Percentiles rank a stretch among this genome's conserved stretches.
Evolutionary conservation across 2,113 vertebrate genomes (phyloP).

Genomic region (Chascanopsetta lugubris): DNA sequence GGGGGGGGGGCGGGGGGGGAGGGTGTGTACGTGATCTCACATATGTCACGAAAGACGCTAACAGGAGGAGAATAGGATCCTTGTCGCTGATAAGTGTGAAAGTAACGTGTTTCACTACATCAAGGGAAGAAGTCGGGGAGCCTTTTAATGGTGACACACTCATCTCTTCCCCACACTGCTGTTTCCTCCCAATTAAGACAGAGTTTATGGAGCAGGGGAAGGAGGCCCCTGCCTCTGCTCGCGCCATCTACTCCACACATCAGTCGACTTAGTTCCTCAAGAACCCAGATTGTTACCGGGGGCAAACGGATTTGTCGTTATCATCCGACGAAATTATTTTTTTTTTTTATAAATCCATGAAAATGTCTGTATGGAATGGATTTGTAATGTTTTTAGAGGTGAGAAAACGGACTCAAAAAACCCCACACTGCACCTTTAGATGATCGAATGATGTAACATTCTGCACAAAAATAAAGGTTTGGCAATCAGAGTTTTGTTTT

Average conservation of each 20-base stretch:
- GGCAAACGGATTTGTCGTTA: too few relatives aligned
- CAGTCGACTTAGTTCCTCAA: conserved; percentile 36
- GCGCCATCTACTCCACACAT: conserved; percentile 47
- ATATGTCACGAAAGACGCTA: conserved; percentile 61
- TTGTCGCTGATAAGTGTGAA: conserved; percentile 65
- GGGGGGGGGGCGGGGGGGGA: neutral
- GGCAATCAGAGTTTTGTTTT: too few relatives aligned
- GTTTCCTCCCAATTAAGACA: conserved; percentile 75
- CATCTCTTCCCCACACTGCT: conserved; percentile 55
- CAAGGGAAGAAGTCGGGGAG: conserved; percentile 62
- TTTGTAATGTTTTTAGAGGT: too few relatives aligned
- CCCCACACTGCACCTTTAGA: too few relatives aligned
- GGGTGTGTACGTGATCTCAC: conserved; percentile 44
- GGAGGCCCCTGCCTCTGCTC: too few relatives aligned
- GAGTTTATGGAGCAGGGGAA: conserved; percentile 52
- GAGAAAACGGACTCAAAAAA: too few relatives aligned
- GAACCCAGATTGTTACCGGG: conserved; percentile 11
- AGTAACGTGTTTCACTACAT: conserved; percentile 64
- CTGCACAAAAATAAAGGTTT: too few relatives aligned
- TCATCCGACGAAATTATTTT: too few relatives aligned
- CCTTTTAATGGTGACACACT: conserved; percentile 72
- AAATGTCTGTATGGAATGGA: too few relatives aligned
- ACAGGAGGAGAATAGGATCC: conserved; percentile 26
- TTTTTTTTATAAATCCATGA: too few relatives aligned
- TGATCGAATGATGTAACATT: too few relatives aligned